phyloP scores from a whole-genome alignment of 2,797 vertebrate species.

The Girardinus metallicus region DNA sequence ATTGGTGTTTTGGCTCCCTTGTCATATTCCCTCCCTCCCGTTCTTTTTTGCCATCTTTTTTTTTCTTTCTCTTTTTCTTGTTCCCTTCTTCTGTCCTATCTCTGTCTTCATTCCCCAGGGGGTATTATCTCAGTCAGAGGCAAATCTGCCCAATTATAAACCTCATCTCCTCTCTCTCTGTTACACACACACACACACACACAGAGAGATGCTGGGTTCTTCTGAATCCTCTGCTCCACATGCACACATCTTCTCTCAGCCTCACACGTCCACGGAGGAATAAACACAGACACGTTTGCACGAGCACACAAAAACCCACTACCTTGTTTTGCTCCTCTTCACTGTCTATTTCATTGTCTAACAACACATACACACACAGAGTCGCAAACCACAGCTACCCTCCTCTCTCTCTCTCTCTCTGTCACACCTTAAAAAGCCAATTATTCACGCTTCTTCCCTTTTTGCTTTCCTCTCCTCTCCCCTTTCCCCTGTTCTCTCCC shows the following conservation, averaged over 20 bases:
- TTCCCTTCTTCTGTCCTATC: slow-evolving; percentile 50
- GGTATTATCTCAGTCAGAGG: slow-evolving; percentile 82
- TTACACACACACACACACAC: neutral
- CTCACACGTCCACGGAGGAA: slow-evolving; percentile 44
- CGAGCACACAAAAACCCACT: slow-evolving; percentile 49
- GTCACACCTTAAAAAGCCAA: slow-evolving; percentile 85
- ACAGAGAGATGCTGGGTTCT: slow-evolving; percentile 23
- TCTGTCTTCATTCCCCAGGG: slow-evolving; percentile 75
- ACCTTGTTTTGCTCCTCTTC: slow-evolving; percentile 63
- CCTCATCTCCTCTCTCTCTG: slow-evolving; percentile 71
- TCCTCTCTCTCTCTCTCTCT: slow-evolving; percentile 62
- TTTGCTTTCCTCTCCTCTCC: slow-evolving; percentile 58
- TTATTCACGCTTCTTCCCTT: slow-evolving; percentile 78
- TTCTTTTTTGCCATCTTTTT: slow-evolving; percentile 38
- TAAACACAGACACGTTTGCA: slow-evolving; percentile 55
- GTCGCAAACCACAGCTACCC: slow-evolving; percentile 50
- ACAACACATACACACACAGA: slow-evolving; percentile 32
- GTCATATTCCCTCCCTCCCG: slow-evolving; percentile 35
- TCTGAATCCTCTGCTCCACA: slow-evolving; percentile 31
- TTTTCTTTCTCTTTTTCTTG: slow-evolving; percentile 30
- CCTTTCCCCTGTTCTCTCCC: slow-evolving; percentile 56
- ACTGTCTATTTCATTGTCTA: slow-evolving; percentile 64
- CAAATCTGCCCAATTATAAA: slow-evolving; percentile 87
- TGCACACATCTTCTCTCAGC: slow-evolving; percentile 26
- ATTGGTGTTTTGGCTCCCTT: slow-evolving; percentile 53